phyloP scores from a whole-genome alignment of 2,888 invertebrate genomes.

The Tortricodes alternella region DNA sequence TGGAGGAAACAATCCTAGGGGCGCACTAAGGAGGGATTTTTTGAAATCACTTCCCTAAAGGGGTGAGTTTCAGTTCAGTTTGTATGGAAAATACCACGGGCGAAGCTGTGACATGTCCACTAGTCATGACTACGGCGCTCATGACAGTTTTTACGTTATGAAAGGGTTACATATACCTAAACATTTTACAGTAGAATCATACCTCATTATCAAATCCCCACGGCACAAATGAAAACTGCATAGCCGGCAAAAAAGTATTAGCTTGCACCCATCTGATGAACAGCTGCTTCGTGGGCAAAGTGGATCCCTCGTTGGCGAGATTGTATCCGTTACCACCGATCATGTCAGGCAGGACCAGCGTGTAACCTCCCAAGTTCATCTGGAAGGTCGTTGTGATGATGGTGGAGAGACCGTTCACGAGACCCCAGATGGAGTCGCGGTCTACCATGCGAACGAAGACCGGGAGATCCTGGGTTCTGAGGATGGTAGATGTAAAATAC shows the following conservation, averaged over 20 bases:
- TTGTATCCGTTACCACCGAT: conserved; percentile 86
- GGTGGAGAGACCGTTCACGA: conserved; percentile 87
- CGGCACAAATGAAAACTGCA: conserved; percentile 91
- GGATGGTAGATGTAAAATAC: conserved; percentile 26
- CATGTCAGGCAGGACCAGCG: conserved; percentile 91
- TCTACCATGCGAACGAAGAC: conserved; percentile 90
- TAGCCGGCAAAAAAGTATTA: conserved; percentile 88
- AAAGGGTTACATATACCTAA: no score
- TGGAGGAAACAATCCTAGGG: no score
- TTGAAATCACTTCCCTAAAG: no score
- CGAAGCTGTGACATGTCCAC: no score
- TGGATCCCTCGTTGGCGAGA: conserved; percentile 67
- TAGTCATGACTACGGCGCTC: no score
- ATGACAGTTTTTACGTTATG: no score
- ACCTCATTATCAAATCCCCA: conserved; percentile 87
- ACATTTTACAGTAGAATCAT: background rate
- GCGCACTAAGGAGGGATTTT: no score
- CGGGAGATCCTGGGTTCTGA: conserved; percentile 86
- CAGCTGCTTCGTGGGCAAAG: conserved; percentile 81
- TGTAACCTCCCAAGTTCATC: conserved; percentile 85
- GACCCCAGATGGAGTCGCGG: conserved; percentile 87
- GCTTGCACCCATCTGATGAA: conserved; percentile 90
- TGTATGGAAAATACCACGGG: no score
- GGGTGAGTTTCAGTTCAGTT: no score
- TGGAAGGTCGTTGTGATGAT: conserved; percentile 88